Evolutionary conservation across 1,140 invertebrate species (phyloP).

Genomic region (Grapholita molesta): DNA sequence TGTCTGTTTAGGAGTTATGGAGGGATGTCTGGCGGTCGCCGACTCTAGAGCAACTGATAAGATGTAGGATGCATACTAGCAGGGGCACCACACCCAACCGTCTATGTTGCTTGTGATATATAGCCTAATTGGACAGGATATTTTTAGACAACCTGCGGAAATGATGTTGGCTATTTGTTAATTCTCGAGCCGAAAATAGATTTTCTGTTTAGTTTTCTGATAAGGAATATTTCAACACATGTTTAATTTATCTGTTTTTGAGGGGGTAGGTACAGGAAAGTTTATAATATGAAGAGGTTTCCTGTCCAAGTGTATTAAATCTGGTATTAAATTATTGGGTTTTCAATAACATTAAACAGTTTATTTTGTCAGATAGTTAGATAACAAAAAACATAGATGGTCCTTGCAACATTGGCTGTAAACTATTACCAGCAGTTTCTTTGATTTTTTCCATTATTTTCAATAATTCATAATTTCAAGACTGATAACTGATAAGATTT

Average conservation of each 20-base stretch:
- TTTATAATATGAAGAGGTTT: not conserved
- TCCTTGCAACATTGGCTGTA: not conserved
- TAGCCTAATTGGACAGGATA: slow-evolving; percentile 55
- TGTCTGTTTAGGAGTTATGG: slow-evolving; percentile 26
- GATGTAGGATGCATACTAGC: not conserved
- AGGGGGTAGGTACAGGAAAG: not conserved
- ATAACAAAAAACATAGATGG: not conserved
- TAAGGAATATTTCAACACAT: not conserved
- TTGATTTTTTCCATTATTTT: not conserved
- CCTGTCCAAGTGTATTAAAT: not conserved
- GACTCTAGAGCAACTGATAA: not conserved
- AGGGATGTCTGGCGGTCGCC: slow-evolving; percentile 20
- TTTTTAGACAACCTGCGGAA: slow-evolving; percentile 62
- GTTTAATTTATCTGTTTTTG: not conserved
- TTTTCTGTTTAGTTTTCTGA: slow-evolving; percentile 23
- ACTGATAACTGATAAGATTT: not conserved
- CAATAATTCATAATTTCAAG: not conserved
- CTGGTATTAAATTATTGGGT: not conserved
- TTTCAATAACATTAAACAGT: not conserved
- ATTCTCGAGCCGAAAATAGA: slow-evolving; percentile 19
- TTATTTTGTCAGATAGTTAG: not conserved
- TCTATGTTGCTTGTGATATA: slow-evolving; percentile 34
- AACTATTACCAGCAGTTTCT: not conserved
- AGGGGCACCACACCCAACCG: slow-evolving; percentile 57
- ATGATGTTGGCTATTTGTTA: slow-evolving; percentile 47